Conservation (phyloP, 2,888 invertebrate genomes). For the Boloria euphrosyne region DNA sequence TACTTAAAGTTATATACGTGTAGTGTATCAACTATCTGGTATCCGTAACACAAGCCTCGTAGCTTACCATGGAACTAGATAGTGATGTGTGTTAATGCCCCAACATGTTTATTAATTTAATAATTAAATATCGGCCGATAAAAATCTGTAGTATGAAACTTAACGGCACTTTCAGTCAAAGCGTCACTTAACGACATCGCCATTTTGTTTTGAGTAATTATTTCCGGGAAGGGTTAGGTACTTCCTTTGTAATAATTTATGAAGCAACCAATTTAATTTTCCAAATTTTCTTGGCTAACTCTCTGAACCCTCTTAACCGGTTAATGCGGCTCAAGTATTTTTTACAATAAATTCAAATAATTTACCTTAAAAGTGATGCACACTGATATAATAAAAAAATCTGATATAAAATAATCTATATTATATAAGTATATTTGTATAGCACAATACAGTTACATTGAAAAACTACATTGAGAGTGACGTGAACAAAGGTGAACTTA, state of each 20-base stretch:
- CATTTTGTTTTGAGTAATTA: slow-evolving; percentile 35
- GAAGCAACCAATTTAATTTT: slow-evolving; percentile 28
- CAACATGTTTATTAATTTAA: not conserved
- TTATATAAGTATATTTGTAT: no score
- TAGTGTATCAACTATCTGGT: no score
- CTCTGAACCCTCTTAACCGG: slow-evolving; percentile 7
- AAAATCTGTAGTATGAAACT: slow-evolving; percentile 1
- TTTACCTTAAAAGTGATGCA: slow-evolving; percentile 1
- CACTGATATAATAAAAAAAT: no score
- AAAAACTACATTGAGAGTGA: no score
- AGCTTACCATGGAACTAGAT: no score
- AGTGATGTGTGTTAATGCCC: no score
- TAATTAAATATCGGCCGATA: not conserved
- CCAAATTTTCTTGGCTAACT: slow-evolving; percentile 26
- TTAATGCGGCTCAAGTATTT: slow-evolving; percentile 21
- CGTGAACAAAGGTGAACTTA: no score
- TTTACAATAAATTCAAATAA: slow-evolving; percentile 17
- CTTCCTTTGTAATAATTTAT: slow-evolving; percentile 33
- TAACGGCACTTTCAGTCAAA: slow-evolving; percentile 8
- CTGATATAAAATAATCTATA: no score
- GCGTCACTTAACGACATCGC: slow-evolving; percentile 8
- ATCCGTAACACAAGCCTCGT: no score
- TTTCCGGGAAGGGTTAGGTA: slow-evolving; percentile 26
- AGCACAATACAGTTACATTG: no score
- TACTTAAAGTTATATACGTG: no score